These are phyloP conservation scores for Myotis vivesi DNA, from an alignment of 2,797 vertebrate genomes.

Conservation along the genomic window DNA sequence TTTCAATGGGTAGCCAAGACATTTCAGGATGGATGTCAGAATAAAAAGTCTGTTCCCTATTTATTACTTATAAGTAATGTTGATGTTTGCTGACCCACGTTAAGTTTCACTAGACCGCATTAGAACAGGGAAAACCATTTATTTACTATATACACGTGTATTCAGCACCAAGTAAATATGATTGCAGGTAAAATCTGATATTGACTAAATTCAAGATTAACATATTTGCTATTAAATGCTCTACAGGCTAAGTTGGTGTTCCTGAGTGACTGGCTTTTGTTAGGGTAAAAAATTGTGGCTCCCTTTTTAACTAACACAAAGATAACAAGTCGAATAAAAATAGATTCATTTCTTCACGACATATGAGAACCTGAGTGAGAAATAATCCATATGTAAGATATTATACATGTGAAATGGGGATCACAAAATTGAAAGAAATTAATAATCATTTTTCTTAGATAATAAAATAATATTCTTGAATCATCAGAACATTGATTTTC, in stretches of 20 bases:
- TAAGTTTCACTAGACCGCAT: not conserved
- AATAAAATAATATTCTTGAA: not conserved
- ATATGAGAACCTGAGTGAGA: not conserved
- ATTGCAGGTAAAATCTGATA: constrained; percentile 15
- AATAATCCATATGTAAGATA: not conserved
- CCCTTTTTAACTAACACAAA: not conserved
- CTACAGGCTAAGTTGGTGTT: not conserved
- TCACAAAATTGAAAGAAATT: not conserved
- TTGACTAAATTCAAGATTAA: constrained; percentile 13
- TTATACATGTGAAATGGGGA: not conserved
- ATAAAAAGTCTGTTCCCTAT: not conserved
- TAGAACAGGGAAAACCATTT: not conserved
- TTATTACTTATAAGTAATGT: not conserved
- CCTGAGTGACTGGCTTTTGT: not conserved
- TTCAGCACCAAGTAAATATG: constrained; percentile 24
- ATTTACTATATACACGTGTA: not conserved
- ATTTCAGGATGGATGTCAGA: not conserved
- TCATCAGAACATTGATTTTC: not conserved
- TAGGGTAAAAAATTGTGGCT: not conserved
- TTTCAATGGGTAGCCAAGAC: not conserved
- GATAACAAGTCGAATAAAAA: not conserved
- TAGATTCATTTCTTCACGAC: not conserved
- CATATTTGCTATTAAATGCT: not conserved
- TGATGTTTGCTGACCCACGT: not conserved
- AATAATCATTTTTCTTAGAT: not conserved